Evolutionary conservation across 2,888 invertebrate genomes (phyloP).

Genomic region (Dryobota labecula): DNA sequence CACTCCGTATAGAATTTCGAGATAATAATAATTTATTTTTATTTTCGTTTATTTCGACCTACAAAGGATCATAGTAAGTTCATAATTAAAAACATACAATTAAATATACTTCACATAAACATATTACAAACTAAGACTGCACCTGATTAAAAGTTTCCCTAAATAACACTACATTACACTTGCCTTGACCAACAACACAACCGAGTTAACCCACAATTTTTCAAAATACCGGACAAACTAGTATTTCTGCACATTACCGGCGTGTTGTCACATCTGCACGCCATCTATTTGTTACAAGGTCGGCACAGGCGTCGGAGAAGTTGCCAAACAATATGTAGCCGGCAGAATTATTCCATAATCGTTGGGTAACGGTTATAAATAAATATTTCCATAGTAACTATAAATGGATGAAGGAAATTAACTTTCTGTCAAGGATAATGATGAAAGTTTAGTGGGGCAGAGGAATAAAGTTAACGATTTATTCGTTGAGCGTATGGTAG

Average conservation of each 20-base stretch:
- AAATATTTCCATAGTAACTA: slow-evolving; percentile 41
- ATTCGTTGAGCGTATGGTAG: not conserved
- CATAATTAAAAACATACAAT: not conserved
- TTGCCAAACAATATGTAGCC: slow-evolving; percentile 60
- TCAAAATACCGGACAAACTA: slow-evolving; percentile 33
- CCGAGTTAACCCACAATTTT: not conserved
- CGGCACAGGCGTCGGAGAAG: slow-evolving; percentile 50
- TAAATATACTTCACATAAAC: not conserved
- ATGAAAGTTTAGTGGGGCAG: not conserved
- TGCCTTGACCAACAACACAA: slow-evolving; percentile 36
- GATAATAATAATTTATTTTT: not conserved
- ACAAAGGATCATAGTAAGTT: not conserved
- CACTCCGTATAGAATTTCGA: not conserved
- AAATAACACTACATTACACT: not conserved
- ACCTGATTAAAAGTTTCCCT: not conserved
- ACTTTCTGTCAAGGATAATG: slow-evolving; percentile 40
- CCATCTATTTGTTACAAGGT: slow-evolving; percentile 63
- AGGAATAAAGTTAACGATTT: not conserved
- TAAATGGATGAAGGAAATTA: slow-evolving; percentile 28
- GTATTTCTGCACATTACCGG: slow-evolving; percentile 53
- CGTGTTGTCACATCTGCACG: slow-evolving; percentile 63
- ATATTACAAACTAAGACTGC: not conserved
- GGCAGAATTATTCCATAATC: slow-evolving; percentile 60
- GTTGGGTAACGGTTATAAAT: slow-evolving; percentile 49
- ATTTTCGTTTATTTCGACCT: not conserved